Conservation (phyloP, 1,140 invertebrate genomes). For the Plectus sambesii region DNA sequence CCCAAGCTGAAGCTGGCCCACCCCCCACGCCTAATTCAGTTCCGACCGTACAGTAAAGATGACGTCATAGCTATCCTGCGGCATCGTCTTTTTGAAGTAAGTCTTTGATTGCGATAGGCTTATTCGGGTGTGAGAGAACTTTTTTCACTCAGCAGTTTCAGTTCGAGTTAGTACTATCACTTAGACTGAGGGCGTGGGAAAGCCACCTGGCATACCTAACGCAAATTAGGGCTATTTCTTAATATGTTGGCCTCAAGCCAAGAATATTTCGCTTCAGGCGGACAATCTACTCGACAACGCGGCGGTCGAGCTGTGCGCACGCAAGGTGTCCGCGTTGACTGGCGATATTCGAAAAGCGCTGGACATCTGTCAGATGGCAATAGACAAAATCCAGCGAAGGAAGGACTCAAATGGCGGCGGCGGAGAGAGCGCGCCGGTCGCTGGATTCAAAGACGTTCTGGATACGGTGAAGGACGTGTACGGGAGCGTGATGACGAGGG, state of each 20-base stretch:
- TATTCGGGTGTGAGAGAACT: too few species aligned
- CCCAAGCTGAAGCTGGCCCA: slow-evolving; percentile 67
- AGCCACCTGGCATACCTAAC: too few species aligned
- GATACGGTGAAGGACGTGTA: too few species aligned
- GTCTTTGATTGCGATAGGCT: slow-evolving; percentile 10
- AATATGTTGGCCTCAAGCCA: slow-evolving; percentile 23
- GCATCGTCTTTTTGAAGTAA: slow-evolving; percentile 59
- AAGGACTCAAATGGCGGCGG: slow-evolving; percentile 39
- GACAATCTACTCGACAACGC: slow-evolving; percentile 49
- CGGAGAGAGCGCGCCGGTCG: slow-evolving; percentile 35
- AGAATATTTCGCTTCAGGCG: slow-evolving; percentile 46
- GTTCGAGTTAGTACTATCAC: too few species aligned
- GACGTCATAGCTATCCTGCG: slow-evolving; percentile 77
- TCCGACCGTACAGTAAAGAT: slow-evolving; percentile 76
- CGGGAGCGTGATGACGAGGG: slow-evolving; percentile 47
- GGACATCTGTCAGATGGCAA: slow-evolving; percentile 61
- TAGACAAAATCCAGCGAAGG: slow-evolving; percentile 24
- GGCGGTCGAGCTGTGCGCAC: slow-evolving; percentile 74
- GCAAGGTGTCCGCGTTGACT: slow-evolving; percentile 78
- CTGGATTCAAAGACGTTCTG: slow-evolving; percentile 19
- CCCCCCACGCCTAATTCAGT: slow-evolving; percentile 65
- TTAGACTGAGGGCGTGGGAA: too few species aligned
- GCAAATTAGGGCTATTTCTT: too few species aligned
- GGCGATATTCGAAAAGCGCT: slow-evolving; percentile 84
- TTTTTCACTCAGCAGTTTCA: not conserved